These are phyloP conservation scores for Cydia strobilella DNA, from an alignment of 1,140 invertebrate species.

Conservation along the genomic window DNA sequence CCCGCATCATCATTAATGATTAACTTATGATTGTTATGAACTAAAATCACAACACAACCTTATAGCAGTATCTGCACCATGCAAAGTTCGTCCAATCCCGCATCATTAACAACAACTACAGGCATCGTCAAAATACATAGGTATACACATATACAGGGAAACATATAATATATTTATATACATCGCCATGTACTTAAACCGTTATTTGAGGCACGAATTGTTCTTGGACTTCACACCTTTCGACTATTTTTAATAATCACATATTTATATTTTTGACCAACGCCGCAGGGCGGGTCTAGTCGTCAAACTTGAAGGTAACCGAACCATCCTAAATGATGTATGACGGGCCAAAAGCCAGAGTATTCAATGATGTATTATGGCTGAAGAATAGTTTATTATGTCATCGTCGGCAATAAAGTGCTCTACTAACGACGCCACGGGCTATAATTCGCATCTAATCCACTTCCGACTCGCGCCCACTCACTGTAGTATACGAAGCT, in stretches of 20 bases:
- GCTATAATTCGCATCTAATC: constrained; percentile 40
- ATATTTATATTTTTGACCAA: constrained; percentile 5
- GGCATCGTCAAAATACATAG: no score
- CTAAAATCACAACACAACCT: no score
- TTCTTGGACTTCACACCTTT: no score
- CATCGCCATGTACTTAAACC: no score
- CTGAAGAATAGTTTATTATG: constrained; percentile 19
- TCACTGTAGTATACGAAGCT: constrained; percentile 46
- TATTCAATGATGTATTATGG: constrained; percentile 26
- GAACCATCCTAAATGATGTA: constrained; percentile 2
- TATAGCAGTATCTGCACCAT: no score
- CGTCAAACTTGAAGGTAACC: constrained; percentile 20
- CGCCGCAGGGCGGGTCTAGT: constrained; percentile 1
- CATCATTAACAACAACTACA: no score
- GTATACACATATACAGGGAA: no score
- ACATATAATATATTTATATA: no score
- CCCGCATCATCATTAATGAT: no score
- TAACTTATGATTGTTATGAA: no score
- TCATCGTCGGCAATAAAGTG: constrained; percentile 33
- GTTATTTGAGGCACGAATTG: no score
- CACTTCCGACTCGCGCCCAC: constrained; percentile 45
- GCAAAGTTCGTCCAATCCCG: no score
- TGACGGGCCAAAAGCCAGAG: constrained; percentile 7
- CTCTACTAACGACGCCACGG: constrained; percentile 37
- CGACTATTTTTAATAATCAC: not conserved